Evolutionary conservation across 2,888 invertebrate species (phyloP).

Genomic region (Noctua comes): DNA sequence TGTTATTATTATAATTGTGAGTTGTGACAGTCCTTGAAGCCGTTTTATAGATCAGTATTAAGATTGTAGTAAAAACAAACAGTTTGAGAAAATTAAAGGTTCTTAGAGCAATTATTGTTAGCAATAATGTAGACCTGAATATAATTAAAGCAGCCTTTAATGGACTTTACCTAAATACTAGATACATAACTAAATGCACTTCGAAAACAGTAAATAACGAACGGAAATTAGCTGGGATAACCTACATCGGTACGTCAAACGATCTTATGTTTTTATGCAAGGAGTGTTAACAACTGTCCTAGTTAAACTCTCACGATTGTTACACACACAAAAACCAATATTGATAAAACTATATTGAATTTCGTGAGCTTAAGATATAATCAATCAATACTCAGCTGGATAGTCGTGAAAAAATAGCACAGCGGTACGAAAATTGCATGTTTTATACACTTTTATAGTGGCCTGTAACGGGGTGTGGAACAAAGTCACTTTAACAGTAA

Average conservation of each 20-base stretch:
- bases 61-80: not conserved
- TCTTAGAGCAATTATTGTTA: not conserved
- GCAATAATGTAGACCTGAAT: not conserved
- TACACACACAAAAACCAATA: constrained; percentile 43
- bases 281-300: constrained; percentile 33
- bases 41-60: constrained; percentile 2
- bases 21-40: constrained; percentile 11
- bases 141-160: not conserved
- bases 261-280: constrained; percentile 25
- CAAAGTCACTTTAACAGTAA: constrained; percentile 61
- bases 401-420: constrained; percentile 51
- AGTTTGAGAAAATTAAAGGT: not conserved
- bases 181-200: not conserved
- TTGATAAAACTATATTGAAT: constrained; percentile 49
- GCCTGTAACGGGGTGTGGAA: constrained; percentile 56
- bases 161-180: not conserved
- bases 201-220: not conserved
- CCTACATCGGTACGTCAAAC: not conserved
- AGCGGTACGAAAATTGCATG: constrained; percentile 47
- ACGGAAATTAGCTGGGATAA: constrained; percentile 10
- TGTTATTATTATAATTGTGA: constrained; percentile 39
- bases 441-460: constrained; percentile 43
- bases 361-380: constrained; percentile 49
- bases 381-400: constrained; percentile 59
- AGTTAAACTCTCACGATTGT: constrained; percentile 47